Percentiles rank a stretch among this genome's conserved stretches.
These are phyloP conservation scores for Gymnothorax reevesii DNA, from an alignment of 2,797 vertebrate genomes.

Conservation along the genomic window DNA sequence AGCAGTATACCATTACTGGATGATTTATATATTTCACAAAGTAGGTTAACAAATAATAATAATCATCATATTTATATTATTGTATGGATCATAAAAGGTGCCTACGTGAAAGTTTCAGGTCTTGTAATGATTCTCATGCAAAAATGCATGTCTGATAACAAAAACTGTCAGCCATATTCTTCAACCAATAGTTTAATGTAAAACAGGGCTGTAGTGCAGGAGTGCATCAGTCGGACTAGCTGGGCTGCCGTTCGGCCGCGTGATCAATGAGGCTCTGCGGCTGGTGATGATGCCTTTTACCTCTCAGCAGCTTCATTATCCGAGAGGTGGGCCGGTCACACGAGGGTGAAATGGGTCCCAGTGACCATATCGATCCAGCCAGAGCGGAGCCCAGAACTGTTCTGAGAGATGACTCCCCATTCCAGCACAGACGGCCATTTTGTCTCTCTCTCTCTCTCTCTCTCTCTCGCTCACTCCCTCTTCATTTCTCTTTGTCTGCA, in stretches of 20 bases:
- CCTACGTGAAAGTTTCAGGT: background rate
- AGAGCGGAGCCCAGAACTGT: background rate
- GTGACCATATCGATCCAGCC: conserved; percentile 8
- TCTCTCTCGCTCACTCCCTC: background rate
- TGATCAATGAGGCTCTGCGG: background rate
- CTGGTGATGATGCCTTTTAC: background rate
- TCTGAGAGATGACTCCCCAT: background rate
- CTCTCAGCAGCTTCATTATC: conserved; percentile 17
- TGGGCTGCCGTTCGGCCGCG: background rate
- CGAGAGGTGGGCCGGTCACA: background rate
- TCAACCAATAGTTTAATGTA: background rate
- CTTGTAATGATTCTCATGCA: background rate
- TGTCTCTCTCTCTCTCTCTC: background rate
- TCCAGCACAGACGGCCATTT: background rate
- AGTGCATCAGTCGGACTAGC: background rate
- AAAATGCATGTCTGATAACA: background rate
- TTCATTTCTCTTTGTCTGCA: no score
- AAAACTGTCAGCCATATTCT: background rate
- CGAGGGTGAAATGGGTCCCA: conserved; percentile 13
- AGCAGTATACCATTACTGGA: no score
- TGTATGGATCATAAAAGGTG: background rate
- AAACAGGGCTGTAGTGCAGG: conserved; percentile 5
- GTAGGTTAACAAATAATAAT: background rate
- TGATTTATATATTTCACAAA: no score
- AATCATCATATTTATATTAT: background rate